Evolutionary conservation across 2,888 invertebrate species (phyloP).

Genomic region (Microctonus aethiopoides): DNA sequence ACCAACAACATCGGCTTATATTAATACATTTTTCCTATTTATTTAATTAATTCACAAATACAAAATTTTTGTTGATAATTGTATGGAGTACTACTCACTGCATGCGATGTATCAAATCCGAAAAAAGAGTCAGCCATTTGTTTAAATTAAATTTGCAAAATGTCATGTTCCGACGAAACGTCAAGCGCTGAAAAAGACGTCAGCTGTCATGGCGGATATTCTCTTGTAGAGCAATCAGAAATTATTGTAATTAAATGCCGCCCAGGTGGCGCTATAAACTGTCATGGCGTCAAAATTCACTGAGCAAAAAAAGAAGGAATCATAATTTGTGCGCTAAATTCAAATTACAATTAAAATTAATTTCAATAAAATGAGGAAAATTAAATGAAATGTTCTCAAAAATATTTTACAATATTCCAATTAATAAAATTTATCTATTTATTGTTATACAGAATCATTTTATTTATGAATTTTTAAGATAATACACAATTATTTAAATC

Average conservation of each 20-base stretch:
- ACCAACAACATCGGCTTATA: not conserved
- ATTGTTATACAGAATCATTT: no score
- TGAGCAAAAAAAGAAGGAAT: no score
- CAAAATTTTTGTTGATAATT: constrained; percentile 7
- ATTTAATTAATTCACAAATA: constrained; percentile 15
- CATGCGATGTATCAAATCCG: constrained; percentile 82
- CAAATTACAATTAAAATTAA: no score
- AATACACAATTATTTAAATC: no score
- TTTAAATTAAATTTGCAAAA: constrained; percentile 62
- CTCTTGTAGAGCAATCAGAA: not conserved
- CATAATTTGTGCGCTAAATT: no score
- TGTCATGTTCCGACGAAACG: constrained; percentile 66
- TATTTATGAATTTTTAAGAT: no score
- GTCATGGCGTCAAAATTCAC: no score
- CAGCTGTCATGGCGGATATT: constrained; percentile 65
- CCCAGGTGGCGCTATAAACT: no score
- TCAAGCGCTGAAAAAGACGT: constrained; percentile 62
- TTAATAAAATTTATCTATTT: no score
- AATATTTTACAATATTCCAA: no score
- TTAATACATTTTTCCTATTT: not conserved
- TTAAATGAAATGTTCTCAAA: no score
- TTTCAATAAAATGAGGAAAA: no score
- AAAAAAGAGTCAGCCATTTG: constrained; percentile 90
- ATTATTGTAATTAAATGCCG: not conserved
- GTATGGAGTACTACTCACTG: constrained; percentile 73